Base-by-base conservation (phyloP, 2,888 invertebrate species). In the Ennomos erosarius region DNA sequence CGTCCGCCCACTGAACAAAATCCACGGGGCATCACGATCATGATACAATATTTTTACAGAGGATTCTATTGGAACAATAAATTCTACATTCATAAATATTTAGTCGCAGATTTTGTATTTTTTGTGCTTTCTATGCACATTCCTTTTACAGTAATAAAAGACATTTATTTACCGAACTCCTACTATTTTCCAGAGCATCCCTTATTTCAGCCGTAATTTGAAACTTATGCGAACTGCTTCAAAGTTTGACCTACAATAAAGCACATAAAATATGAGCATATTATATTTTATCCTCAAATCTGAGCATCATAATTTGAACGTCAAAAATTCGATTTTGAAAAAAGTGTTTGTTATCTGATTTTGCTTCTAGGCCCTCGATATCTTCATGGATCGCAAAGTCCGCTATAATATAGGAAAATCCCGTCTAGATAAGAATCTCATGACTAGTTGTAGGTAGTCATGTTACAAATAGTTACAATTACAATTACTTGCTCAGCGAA, bases 391-490 rank as follows among this genome's bases (percentile, higher is more conserved):
- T 12, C 33, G n/a, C 6, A 47, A 53, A 49, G 48, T 47, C 10
- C 4, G 16, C 51, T n/a, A 10, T 40, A 36, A 26, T 49, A 16
- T 36, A 36, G 44, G 36, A 40, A 58, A 50, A 48, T 36, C 49
- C 49, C 40, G 13, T 12, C 36, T 45, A 12, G 39, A 54, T 49
- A 40, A 50, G 12, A 26, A 49, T 35, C 49, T 50, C 16, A 49
- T 45, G 50, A 12, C 37, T 26, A 39, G n/a, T 4, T 65, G 2
- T 65, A n/a, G n/a, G n/a, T n/a, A n/a, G n/a, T n/a, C n/a, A n/a
- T 64, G 62, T 67, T 64, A 62, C 64, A n/a, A n/a, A n/a, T n/a
- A n/a, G 64, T 56, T 53, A 65, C 62, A 57, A 51, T 67, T 38
- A 36, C 13, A 40, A 53, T 54, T 60, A 48, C 55, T 6, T 9